Conservation (phyloP, 2,113 vertebrate genomes). For the Myanophis thanlyinensis region DNA sequence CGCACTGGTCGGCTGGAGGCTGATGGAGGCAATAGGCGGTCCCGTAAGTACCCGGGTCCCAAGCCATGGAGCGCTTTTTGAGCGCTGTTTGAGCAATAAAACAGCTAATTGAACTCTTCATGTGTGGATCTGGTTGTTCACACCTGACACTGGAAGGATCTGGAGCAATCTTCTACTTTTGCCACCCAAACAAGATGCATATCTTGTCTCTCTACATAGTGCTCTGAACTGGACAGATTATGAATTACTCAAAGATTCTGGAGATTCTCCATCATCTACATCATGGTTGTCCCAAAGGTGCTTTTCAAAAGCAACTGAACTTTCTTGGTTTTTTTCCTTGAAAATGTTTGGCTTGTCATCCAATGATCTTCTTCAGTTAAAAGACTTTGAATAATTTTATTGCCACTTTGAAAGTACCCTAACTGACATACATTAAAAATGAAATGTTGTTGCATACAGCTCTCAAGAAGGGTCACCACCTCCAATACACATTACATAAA, state of each 20-base stretch:
- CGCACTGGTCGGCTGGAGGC: too few species aligned
- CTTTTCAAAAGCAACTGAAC: not conserved
- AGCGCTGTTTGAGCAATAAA: too few species aligned
- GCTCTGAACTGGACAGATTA: not conserved
- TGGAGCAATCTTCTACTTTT: not conserved
- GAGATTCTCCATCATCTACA: not conserved
- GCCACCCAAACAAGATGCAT: not conserved
- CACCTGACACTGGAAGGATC: not conserved
- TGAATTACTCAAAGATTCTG: not conserved
- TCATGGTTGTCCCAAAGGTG: not conserved
- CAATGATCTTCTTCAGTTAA: not conserved
- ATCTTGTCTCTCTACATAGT: not conserved
- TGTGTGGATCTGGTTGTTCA: not conserved
- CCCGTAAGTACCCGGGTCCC: too few species aligned
- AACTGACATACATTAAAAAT: too few species aligned
- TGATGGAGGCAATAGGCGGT: too few species aligned
- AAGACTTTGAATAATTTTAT: too few species aligned
- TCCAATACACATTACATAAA: too few species aligned
- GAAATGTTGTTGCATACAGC: too few species aligned
- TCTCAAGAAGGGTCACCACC: too few species aligned
- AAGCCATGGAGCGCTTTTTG: too few species aligned
- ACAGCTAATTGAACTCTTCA: not conserved
- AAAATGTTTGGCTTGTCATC: not conserved
- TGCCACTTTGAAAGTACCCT: too few species aligned
- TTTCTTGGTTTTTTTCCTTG: not conserved